Base-by-base conservation (phyloP, 1,140 invertebrate genomes). In the Pseudomyrmex pallidus region DNA sequence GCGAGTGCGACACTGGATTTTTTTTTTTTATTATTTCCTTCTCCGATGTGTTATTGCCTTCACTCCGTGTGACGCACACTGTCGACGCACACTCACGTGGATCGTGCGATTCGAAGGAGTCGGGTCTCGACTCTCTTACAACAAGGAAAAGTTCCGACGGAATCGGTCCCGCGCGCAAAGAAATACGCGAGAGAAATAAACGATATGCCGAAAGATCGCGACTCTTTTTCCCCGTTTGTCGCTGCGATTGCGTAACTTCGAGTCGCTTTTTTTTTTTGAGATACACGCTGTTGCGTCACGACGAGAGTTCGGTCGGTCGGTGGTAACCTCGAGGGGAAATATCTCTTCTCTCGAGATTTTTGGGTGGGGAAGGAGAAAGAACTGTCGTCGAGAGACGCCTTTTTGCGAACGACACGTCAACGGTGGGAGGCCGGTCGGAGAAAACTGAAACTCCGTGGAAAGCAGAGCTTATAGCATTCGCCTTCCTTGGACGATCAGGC, bases 401-500 rank as follows among this genome's bases (percentile, higher is more conserved):
- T 35, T 35, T 35, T 35, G 35, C 35, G 35, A 35, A 35, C 35
- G 5, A 63, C 74, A n/a, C 72, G 72, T 74, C n/a, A 17, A 74
- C 62, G 4, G 1, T 13, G 46, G 57, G 54, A 12, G 62, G 61
- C 57, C 10, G 52, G 46, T 64, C 44, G 76, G 57, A 85, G 56
- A 77, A 82, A 88, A 88, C 80, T 88, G 76, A 87, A 85, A 84
- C 77, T 35, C 66, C 64, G 73, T 44, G 48, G 50, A 68, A 54
- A 56, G 35, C 61, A 52, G 13, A 35, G 35, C 35, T 20, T 64
- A 20, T 48, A 59, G 48, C 50, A 82, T 48, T 82, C 61, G 59
- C 61, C 54, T 62, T 68, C 61, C 52, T 54, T 67, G 1, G 52
- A 52, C 62, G 35, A 66, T 4, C n/a, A 44, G 20, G 8, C 17